Evolutionary conservation across 2,113 vertebrate genomes (phyloP), one percentile per base, ranked within the genome.

Genomic region (Mustela nigripes): DNA sequence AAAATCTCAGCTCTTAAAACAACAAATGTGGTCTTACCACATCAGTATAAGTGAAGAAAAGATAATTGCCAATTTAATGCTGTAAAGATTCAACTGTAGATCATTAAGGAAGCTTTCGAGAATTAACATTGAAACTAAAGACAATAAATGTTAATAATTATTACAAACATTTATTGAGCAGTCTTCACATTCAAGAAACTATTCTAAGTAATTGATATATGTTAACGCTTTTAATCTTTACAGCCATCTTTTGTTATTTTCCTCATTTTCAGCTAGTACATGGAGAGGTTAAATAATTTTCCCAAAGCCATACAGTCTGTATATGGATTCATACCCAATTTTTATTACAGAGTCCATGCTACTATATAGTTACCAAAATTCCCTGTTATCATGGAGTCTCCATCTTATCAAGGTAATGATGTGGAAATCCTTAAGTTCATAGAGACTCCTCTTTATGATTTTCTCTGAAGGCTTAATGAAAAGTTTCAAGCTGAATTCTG

Each of bases 171-270:
- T 79, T 69, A 62, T n/a, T n/a, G 53, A 60, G 16, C 6, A 83
- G n/a, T 92, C 39, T 62, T 18, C 21, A 21, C 73, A 62, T 65
- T 94, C 48, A 89, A 65, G 28, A 88, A 88, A 91, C 89, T 73
- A 92, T 94, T 80, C 36, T 67, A 91, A 60, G 14, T 50, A 50
- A 53, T 53, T 82, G 31, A 33, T 81, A 53, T 14, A 7, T 65
- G 19, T 92, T 92, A 88, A 33, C 16, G 85, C 39, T 69, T 95
- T 87, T 96, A 93, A 93, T 83, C 19, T 14, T 93, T 88, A 69
- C 21, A 71, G 84, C 4, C 2, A 71, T 2, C 2, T 22, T 67
- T 1, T 85, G 2, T 91, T 93, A 56, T 67, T 91, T 89, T 87
- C 33, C 10, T 85, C 7, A 45, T 63, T 89, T 86, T 85, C 2